Conservation (phyloP, 2,888 invertebrate genomes). For the Sminthurinus aureus region DNA sequence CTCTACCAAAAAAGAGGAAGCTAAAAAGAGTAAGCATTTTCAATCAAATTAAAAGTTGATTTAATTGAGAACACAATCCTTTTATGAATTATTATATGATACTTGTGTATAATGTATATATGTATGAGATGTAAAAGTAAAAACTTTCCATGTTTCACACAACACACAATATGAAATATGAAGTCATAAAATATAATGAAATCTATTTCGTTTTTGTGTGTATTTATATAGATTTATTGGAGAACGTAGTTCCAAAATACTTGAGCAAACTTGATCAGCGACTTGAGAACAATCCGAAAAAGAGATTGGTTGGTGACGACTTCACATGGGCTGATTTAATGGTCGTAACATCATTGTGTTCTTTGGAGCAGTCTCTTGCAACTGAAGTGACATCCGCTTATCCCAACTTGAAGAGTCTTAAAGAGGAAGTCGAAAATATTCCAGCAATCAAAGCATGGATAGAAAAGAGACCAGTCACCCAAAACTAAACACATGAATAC, state of each 20-base stretch:
- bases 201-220: too few relatives aligned
- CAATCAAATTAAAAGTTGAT: neutral
- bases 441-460: constrained; percentile 37
- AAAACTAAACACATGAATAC: neutral
- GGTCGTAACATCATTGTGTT: constrained; percentile 21
- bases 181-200: too few relatives aligned
- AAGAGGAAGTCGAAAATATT: constrained; percentile 13
- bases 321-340: constrained; percentile 40
- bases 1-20: constrained; percentile 28
- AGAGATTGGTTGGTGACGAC: constrained; percentile 21
- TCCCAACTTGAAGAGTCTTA: constrained; percentile 30
- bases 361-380: constrained; percentile 24
- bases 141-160: too few relatives aligned
- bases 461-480: constrained; percentile 35
- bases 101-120: too few relatives aligned
- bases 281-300: constrained; percentile 26
- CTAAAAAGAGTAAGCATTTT: constrained; percentile 11
- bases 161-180: too few relatives aligned
- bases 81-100: neutral
- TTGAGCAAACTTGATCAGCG: constrained; percentile 43
- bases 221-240: neutral
- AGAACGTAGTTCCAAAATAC: constrained; percentile 32
- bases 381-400: constrained; percentile 7
- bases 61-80: neutral
- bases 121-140: too few relatives aligned